Conservation (phyloP, 2,888 invertebrate species). For the Caenorhabditis parvicauda region DNA sequence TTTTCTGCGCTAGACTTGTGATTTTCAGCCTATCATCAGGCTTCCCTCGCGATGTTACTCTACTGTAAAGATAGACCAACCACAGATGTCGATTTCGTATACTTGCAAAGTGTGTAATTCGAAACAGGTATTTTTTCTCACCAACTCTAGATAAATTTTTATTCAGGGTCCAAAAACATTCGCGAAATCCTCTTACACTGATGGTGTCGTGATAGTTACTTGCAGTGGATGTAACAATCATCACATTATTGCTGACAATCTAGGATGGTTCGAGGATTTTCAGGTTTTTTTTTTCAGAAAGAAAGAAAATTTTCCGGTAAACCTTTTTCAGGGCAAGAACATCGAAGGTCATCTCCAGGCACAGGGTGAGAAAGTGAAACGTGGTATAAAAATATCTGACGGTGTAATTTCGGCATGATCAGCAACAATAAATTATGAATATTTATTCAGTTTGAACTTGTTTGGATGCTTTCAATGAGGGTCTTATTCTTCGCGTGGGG, state of each 20-base stretch:
- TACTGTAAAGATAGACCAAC: too few relatives aligned
- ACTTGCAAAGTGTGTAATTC: conserved; percentile 85
- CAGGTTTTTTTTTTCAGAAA: conserved; percentile 20
- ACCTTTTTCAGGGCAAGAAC: conserved; percentile 70
- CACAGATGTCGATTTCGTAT: conserved; percentile 70
- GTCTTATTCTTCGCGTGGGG: conserved; percentile 5
- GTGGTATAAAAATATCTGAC: too few relatives aligned
- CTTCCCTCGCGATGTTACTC: too few relatives aligned
- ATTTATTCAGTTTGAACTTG: too few relatives aligned
- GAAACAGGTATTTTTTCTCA: conserved; percentile 74
- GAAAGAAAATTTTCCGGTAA: not conserved
- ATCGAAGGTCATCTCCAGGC: conserved; percentile 85
- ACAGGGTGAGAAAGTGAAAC: conserved; percentile 79
- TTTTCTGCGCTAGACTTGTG: too few relatives aligned
- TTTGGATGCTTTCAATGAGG: conserved; percentile 1
- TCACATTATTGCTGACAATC: conserved; percentile 92
- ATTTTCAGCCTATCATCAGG: too few relatives aligned
- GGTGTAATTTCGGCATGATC: too few relatives aligned
- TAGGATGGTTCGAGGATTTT: conserved; percentile 84
- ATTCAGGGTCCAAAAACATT: conserved; percentile 58
- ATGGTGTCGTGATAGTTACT: conserved; percentile 82
- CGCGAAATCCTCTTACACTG: conserved; percentile 52
- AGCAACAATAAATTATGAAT: too few relatives aligned
- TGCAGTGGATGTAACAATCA: conserved; percentile 84
- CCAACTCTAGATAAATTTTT: not conserved